Base-by-base conservation (phyloP, 1,140 invertebrate genomes). In the Bombus polaris region DNA sequence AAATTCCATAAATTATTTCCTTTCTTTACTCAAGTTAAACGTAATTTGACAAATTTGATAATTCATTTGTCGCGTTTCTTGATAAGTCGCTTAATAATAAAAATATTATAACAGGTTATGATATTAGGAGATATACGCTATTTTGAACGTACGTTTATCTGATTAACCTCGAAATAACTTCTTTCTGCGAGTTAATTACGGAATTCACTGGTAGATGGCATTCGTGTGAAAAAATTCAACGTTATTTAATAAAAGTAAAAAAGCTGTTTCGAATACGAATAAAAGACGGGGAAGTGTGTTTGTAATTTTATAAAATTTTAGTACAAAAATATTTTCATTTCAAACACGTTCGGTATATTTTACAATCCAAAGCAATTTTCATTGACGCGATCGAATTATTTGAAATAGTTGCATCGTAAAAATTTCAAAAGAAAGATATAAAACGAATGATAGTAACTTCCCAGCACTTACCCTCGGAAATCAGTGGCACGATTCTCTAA, bases 121-220 rank as follows among this genome's bases (percentile, higher is more conserved):
- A 74, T 25, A 10, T 74, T 35, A 53, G 4, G 3, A 25, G 4
- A 35, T 35, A 18, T 12, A 32, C 22, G 9, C 53, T 62, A 22
- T 65, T 47, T 79, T 35, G 13, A 12, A 10, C 62, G 28, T 22
- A 8, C 32, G 22, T 70, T 70, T 80, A 76, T 68, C 39, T 66
- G 42, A 32, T 35, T 66, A 65, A 62, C n/a, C n/a, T 66, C 39
- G 37, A 32, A 77, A 59, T 44, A 32, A 79, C 44, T 32, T 15
- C 13, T n/a, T n/a, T 18, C 2, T 4, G 28, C 9, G 8, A 70
- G 35, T 70, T 68, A 8, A 28, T 22, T 53, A 18, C 15, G 2
- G 32, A 22, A 37, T 53, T 80, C 65, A 4, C 44, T 44, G 32
- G 25, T 66, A 68, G 78, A n/a, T 70, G 78, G 78, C 78, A 12